Evolutionary conservation across 2,888 invertebrate species (phyloP), one percentile per base, ranked within the genome.

Genomic region (Rhamnusium bicolor): DNA sequence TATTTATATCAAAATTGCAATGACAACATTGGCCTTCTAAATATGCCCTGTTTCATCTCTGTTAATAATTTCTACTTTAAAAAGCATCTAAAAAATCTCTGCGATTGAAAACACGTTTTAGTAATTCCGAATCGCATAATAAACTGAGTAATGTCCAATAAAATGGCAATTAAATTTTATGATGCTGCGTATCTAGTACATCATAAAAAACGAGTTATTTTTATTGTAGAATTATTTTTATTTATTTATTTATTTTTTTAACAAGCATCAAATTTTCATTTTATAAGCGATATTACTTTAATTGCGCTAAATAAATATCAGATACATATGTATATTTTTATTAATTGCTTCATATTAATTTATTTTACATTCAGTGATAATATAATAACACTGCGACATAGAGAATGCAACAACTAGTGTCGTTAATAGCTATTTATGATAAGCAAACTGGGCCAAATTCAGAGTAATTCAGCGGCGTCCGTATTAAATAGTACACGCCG

Each of bases 111-210:
- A 46, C 61, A 62, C 40, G 61, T 62, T 62, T 46, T 46, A 46
- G 61, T 46, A 62, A 62, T 62, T 62, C 19, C 21, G 8, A 60
- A 32, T 60, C 14, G 27, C 16, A 27, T 29, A 60, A 18, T 29
- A 14, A 14, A 6, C 12, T 19, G 47, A 5, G 47, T 62, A 47
- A 62, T 47, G 47, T 21, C 24, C 47, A 47, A 18, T 47, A 62
- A 62, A 62, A 47, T 62, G 61, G 47, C 40, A 19, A 47, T 62
- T 40, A 62, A 62, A 62, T 47, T 62, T 62, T 62, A 62, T 62
- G 46, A 46, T 46, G 46, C 47, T n/a, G 61, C n/a, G 19, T 46
- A 19, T 61, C n/a, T 18, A 61, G 19, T 61, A 18, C 14, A 46
- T 62, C 21, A 46, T 62, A 62, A 62, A 62, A n/a, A 21, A 47